These are phyloP conservation scores for Lepidostoma basale DNA, from an alignment of 1,140 invertebrate genomes.

Conservation along the genomic window DNA sequence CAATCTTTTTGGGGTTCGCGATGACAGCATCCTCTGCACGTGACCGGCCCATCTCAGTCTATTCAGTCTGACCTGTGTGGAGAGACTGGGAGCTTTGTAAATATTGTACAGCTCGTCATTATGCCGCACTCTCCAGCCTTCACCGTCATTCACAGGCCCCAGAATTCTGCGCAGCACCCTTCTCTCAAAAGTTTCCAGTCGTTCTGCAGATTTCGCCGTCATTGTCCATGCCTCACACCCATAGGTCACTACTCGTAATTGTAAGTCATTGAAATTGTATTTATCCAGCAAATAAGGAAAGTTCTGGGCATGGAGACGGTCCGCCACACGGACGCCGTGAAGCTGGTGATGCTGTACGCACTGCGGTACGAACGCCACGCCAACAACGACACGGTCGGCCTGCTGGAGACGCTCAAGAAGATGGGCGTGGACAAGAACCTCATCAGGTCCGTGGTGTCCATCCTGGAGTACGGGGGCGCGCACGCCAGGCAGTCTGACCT, in stretches of 20 bases:
- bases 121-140: no score
- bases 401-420: slow-evolving; percentile 76
- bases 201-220: no score
- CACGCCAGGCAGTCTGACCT: slow-evolving; percentile 81
- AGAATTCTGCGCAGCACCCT: no score
- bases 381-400: slow-evolving; percentile 79
- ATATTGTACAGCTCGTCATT: no score
- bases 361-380: slow-evolving; percentile 90
- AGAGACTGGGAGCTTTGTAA: no score
- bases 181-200: no score
- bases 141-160: no score
- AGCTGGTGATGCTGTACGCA: slow-evolving; percentile 92
- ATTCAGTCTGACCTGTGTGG: no score
- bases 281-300: slow-evolving; percentile 70
- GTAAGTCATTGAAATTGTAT: slow-evolving; percentile 38
- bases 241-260: neutral
- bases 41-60: no score
- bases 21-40: no score
- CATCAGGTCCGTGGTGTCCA: slow-evolving; percentile 67
- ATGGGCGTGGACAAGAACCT: slow-evolving; percentile 67
- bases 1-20: no score
- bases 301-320: slow-evolving; percentile 75
- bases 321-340: slow-evolving; percentile 78
- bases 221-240: no score
- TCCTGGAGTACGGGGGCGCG: slow-evolving; percentile 82